A percentile compares a stretch with the other conserved stretches of the same genome.
phyloP scores from a whole-genome alignment of 2,113 vertebrate genomes.

The Sylvicapra grimmia region DNA sequence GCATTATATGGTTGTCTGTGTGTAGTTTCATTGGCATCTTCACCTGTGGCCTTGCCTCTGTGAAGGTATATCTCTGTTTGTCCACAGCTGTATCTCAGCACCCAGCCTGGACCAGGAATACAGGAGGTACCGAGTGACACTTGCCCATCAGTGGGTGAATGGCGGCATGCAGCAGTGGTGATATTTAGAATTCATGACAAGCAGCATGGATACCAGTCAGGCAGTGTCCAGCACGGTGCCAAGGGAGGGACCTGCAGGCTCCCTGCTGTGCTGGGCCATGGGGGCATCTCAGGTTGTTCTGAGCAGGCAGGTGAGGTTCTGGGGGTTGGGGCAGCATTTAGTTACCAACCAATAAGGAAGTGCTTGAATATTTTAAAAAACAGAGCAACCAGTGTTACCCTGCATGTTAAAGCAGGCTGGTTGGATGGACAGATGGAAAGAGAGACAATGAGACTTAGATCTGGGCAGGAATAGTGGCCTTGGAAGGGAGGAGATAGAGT shows the following conservation, averaged over 20 bases:
- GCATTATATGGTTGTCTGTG: accelerated
- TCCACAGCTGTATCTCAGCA: neutral
- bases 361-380: neutral
- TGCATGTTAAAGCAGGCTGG: neutral
- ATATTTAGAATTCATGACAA: too few relatives aligned
- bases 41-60: neutral
- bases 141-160: neutral
- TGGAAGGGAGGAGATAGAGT: neutral
- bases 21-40: neutral
- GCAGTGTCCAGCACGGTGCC: neutral
- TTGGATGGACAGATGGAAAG: neutral
- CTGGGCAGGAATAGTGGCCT: neutral
- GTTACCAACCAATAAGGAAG: neutral
- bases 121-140: neutral
- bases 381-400: too few relatives aligned
- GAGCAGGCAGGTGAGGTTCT: neutral
- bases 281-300: neutral
- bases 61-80: neutral
- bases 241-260: neutral
- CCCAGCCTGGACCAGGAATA: too few relatives aligned
- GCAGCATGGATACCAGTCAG: neutral
- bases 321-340: neutral
- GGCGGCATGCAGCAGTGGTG: neutral
- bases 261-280: neutral
- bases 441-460: neutral